Evolutionary conservation across 2,113 vertebrate species (phyloP).

Genomic region (Ctenodactylus gundi): DNA sequence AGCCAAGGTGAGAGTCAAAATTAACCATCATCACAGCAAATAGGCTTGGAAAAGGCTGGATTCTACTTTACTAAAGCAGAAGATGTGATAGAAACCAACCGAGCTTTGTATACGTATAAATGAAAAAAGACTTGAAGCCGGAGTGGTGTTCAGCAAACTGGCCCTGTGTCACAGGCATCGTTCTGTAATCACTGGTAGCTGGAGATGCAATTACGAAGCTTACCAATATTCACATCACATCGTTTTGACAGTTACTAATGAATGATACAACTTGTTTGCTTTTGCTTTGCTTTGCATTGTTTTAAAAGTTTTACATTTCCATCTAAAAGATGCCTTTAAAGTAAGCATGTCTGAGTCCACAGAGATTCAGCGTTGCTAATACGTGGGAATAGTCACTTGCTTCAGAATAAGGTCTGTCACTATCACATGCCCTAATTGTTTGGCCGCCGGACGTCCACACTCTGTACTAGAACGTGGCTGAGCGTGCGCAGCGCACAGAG

Average conservation of each 20-base stretch:
- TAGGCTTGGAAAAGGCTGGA: background rate
- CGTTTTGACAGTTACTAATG: background rate
- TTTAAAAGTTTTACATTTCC: background rate
- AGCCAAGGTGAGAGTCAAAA: background rate
- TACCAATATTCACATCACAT: background rate
- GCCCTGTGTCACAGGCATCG: background rate
- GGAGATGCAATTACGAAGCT: background rate
- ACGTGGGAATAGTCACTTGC: background rate
- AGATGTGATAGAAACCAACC: background rate
- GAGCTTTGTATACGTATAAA: background rate
- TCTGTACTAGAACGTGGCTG: background rate
- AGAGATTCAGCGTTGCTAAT: slow-evolving; percentile 1
- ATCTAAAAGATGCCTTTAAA: slow-evolving; percentile 5
- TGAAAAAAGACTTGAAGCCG: background rate
- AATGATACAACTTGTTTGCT: background rate
- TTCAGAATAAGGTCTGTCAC: slow-evolving; percentile 10
- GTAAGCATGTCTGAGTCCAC: background rate
- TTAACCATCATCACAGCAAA: background rate
- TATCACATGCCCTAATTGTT: background rate
- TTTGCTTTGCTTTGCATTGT: background rate
- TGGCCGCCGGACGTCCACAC: background rate
- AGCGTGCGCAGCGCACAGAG: background rate
- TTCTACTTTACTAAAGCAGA: background rate
- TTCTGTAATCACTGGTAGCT: background rate
- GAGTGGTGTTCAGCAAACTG: background rate